Evolutionary conservation across 2,797 vertebrate genomes (phyloP).

Genomic region (Microcaecilia unicolor): DNA sequence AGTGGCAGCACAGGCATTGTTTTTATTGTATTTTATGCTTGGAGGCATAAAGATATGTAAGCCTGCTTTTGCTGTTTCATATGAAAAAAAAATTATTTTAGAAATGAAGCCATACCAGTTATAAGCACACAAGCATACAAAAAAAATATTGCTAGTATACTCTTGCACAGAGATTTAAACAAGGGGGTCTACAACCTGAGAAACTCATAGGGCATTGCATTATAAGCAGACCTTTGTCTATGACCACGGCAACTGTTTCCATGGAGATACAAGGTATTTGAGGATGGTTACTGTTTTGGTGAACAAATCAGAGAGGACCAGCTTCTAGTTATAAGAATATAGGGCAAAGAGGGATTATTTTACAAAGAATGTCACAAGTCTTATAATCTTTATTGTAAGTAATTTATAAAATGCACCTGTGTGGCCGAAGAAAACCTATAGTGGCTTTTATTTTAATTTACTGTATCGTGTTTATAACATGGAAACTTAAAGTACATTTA

Average conservation of each 20-base stretch:
- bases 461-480: too few relatives aligned
- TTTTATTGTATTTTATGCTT: constrained; percentile 80
- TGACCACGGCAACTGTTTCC: constrained; percentile 27
- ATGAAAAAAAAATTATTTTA: constrained; percentile 64
- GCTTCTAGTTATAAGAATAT: constrained; percentile 11
- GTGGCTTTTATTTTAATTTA: constrained; percentile 12
- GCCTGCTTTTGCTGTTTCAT: constrained; percentile 70
- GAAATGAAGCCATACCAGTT: constrained; percentile 52
- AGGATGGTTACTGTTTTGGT: constrained; percentile 28
- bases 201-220: constrained; percentile 3
- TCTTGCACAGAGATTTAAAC: constrained; percentile 7
- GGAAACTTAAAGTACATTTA: not conserved
- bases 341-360: not conserved
- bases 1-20: constrained; percentile 79
- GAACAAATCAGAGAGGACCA: constrained; percentile 30
- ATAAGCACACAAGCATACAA: constrained; percentile 30
- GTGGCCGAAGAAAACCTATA: constrained; percentile 1
- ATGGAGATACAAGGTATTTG: constrained; percentile 15
- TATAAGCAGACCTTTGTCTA: constrained; percentile 28
- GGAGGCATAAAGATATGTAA: constrained; percentile 82
- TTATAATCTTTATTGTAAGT: constrained; percentile 16
- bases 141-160: constrained; percentile 2
- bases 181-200: constrained; percentile 4
- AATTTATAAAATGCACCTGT: constrained; percentile 3
- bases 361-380: constrained; percentile 2